Evolutionary conservation across 1,140 invertebrate species (phyloP), one percentile per base, ranked within the genome.

Genomic region (Palaemon carinicauda): DNA sequence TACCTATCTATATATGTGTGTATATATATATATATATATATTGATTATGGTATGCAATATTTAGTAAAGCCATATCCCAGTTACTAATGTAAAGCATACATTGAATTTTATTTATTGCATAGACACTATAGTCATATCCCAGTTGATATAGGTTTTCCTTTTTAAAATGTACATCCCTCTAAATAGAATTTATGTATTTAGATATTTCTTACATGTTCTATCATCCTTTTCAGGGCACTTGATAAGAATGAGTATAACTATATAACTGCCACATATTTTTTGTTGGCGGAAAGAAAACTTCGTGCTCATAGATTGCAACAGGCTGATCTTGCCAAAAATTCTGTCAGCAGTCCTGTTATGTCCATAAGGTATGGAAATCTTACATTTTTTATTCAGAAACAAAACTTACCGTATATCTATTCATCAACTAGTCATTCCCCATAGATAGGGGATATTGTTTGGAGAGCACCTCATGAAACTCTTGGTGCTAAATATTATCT

Each of bases 201-300:
- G 12, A 14, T 27, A 17, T 19, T 33, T 53, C 10, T 51, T 12
- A 21, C 24, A 53, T 50, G 33, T 75, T 87, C 85, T 79, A 53
- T 73, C 87, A 77, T 77, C 82, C 85, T 89, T 93, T 93, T 19
- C 91, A 98, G 97, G 89, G 96, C 97, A 80, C 92, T 99, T 88
- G 97, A 99, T 90, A 96, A 96, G 91, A 97, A 99, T 93, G 96
- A 98, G 90, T 99, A 99, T 92, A 98, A 98, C 92, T 97, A 99
- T 92, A 96, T 99, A 89, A 99, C 98, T 50, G 98, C 98, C 33
- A 99, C 98, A 41, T 99, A 99, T 93, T 99, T 97, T 93, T 93
- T 99, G 89, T 92, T 99, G 87, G 98, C 98, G 29, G 98, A 99
- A 92, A 93, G 97, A 85, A 97, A 98, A 91, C 92, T 98, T 29